Base-by-base conservation (phyloP, 1,140 invertebrate species). In the Cotesia chilonis region DNA sequence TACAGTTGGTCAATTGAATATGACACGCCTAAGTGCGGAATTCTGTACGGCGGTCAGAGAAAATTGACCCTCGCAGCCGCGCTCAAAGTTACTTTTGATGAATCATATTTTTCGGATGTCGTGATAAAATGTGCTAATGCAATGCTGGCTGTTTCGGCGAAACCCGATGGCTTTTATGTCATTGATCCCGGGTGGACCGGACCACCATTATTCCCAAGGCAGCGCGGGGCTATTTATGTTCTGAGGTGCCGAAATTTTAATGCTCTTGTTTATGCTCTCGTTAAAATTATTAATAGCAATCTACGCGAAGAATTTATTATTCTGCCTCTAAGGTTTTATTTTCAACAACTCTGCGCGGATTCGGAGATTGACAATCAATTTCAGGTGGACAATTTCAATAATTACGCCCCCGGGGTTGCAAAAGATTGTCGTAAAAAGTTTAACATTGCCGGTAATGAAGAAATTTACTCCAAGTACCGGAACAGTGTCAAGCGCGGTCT, bases 281-380 rank as follows among this genome's bases (percentile, higher is more conserved):
- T 77, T 0, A 87, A 83, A 55, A 85, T 85, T 12, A 61, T 87
- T 0, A 86, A 87, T 51, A 83, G 81, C 0, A 83, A 87, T 72
- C 79, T 79, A 20, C 75, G 77, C 64, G 51, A 84, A 0, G 78
- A 78, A 5, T 83, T 86, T 67, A 74, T 59, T 4, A 41, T 86
- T 1, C 83, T 80, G 1, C 75, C 86, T 1, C 4, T 87, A 0
- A 10, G n/a, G 0, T 76, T 83, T 1, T 66, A 28, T 1, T 86
- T 84, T 28, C 76, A 76, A 9, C 77, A 77, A 59, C 36, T 41
- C 54, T 17, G 61, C 51, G 17, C 65, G 51, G 67, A 17, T 4
- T 68, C 41, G 59, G 1, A 10, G 5, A 73, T 55, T 38, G 76
- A 73, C 4, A 80, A 74, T 36, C 63, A 77, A 17, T 76, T 81